phyloP scores from a whole-genome alignment of 1,140 invertebrate genomes.

The Holcopasites calliopsidis region DNA sequence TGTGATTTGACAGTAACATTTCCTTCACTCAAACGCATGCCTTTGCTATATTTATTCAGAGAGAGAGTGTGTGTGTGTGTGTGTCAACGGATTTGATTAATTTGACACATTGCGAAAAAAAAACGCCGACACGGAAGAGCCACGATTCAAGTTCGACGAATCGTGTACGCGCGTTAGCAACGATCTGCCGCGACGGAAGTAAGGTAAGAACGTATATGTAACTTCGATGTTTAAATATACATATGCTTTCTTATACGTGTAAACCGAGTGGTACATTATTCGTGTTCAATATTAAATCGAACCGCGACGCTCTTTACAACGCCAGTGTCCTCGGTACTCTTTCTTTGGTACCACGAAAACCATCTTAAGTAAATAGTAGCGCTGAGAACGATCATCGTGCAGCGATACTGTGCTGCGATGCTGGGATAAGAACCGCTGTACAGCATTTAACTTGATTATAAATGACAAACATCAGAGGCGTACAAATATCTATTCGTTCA shows the following conservation, averaged over 20 bases:
- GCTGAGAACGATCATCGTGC: neutral
- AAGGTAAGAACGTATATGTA: constrained; percentile 29
- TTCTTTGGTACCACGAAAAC: constrained; percentile 10
- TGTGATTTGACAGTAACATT: no score
- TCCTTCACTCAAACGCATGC: no score
- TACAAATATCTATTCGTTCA: no score
- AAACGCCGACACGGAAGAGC: neutral
- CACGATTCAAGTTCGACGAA: neutral
- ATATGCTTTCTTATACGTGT: constrained; percentile 37
- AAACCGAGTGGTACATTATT: constrained; percentile 46
- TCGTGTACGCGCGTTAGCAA: constrained; percentile 30
- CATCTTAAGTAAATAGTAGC: neutral
- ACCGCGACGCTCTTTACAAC: neutral
- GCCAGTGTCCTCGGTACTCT: neutral
- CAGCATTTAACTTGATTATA: neutral
- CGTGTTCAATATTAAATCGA: constrained; percentile 46
- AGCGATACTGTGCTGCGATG: neutral
- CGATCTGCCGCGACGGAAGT: constrained; percentile 41
- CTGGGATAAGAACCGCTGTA: neutral
- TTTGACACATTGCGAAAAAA: neutral
- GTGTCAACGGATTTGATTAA: neutral
- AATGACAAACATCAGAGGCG: neutral
- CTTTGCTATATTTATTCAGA: no score
- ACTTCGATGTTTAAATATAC: constrained; percentile 44
- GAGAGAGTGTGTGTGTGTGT: no score